These are phyloP conservation scores for Phalloptychus januarius DNA, from an alignment of 2,797 vertebrate genomes.

Conservation along the genomic window DNA sequence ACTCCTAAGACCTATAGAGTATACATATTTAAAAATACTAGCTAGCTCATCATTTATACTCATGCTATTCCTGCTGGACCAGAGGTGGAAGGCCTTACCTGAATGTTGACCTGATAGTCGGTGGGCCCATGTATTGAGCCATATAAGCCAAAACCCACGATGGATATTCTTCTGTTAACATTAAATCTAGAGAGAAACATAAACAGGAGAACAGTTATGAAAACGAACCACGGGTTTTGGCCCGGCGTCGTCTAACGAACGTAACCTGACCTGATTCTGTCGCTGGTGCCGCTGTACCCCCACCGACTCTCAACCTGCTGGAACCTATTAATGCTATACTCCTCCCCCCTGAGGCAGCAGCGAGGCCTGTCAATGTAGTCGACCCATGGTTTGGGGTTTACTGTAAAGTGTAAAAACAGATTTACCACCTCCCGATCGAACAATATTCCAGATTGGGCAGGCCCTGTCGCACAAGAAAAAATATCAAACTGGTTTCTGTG, in stretches of 20 bases:
- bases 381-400: slow-evolving; percentile 98
- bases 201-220: not conserved
- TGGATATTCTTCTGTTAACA: slow-evolving; percentile 94
- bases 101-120: slow-evolving; percentile 98
- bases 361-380: slow-evolving; percentile 97
- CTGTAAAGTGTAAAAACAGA: slow-evolving; percentile 98
- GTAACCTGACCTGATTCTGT: slow-evolving; percentile 90
- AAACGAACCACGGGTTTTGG: not conserved
- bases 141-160: slow-evolving; percentile 97
- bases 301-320: slow-evolving; percentile 99
- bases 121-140: slow-evolving; percentile 97
- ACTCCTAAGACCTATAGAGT: too few species aligned
- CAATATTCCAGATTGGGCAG: slow-evolving; percentile 94
- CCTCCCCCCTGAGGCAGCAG: slow-evolving; percentile 96
- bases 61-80: not conserved
- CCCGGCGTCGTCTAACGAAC: not conserved
- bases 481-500: slow-evolving; percentile 76
- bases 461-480: slow-evolving; percentile 86
- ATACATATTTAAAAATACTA: too few species aligned
- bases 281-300: slow-evolving; percentile 98
- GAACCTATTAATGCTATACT: slow-evolving; percentile 97
- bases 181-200: slow-evolving; percentile 86
- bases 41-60: not conserved
- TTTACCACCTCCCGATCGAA: slow-evolving; percentile 95
- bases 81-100: slow-evolving; percentile 80